Evolutionary conservation across 2,888 invertebrate genomes (phyloP).

Genomic region (Eueremaeus valkanovi): DNA sequence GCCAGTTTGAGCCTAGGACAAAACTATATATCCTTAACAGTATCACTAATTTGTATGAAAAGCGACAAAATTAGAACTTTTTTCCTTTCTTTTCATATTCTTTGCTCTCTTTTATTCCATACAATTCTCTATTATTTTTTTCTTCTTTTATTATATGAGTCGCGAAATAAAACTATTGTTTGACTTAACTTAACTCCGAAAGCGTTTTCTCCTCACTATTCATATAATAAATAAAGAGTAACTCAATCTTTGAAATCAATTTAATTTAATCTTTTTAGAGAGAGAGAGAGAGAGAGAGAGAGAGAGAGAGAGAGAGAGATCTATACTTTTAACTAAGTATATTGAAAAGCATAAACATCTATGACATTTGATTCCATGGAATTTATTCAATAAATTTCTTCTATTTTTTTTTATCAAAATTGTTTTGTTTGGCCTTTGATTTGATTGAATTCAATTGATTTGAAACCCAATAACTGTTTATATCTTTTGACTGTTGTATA

Average conservation of each 20-base stretch:
- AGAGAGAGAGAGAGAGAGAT: background rate
- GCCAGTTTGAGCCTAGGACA: background rate
- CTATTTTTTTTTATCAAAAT: background rate
- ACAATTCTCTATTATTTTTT: too few species aligned
- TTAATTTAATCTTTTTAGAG: too few species aligned
- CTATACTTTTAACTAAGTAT: background rate
- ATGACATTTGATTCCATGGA: background rate
- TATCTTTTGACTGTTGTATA: background rate
- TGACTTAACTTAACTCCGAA: background rate
- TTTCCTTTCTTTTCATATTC: background rate
- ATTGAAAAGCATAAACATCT: background rate
- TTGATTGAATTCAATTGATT: conserved; percentile 1
- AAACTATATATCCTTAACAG: background rate
- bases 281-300: too few species aligned
- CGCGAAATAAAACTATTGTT: background rate
- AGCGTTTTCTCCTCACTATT: background rate
- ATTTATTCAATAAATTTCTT: background rate
- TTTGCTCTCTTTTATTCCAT: too few species aligned
- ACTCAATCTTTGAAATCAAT: conserved; percentile 16
- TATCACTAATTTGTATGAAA: conserved; percentile 28
- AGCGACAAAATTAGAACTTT: conserved; percentile 2
- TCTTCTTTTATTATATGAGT: background rate
- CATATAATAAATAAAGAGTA: conserved; percentile 9
- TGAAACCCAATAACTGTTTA: conserved; percentile 5
- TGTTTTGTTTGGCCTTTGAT: background rate